phyloP scores from a whole-genome alignment of 2,888 invertebrate species.

The Heliconius ismenius region DNA sequence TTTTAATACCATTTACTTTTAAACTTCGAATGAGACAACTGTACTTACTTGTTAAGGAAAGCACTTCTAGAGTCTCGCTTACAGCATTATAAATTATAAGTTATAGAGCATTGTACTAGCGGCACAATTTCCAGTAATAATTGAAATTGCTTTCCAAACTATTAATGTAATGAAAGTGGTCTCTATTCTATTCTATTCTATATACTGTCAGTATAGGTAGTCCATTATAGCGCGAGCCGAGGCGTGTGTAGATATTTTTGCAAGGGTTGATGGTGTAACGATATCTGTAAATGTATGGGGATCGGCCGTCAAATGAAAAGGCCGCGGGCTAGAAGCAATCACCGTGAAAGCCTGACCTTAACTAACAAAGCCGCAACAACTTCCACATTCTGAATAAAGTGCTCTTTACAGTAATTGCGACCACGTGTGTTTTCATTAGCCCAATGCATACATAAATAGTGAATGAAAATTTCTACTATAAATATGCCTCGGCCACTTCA shows the following conservation, averaged over 20 bases:
- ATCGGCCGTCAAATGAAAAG: slow-evolving; percentile 47
- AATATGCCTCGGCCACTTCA: neutral
- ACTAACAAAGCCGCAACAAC: slow-evolving; percentile 53
- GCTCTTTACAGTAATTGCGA: slow-evolving; percentile 51
- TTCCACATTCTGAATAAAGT: slow-evolving; percentile 56
- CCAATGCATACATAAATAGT: slow-evolving; percentile 31
- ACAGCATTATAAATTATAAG: slow-evolving; percentile 37
- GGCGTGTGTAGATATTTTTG: slow-evolving; percentile 37
- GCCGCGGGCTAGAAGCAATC: slow-evolving; percentile 59
- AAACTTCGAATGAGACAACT: slow-evolving; percentile 31
- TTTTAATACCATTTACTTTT: slow-evolving; percentile 36
- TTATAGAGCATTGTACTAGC: slow-evolving; percentile 24
- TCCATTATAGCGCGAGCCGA: slow-evolving; percentile 29
- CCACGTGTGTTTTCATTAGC: slow-evolving; percentile 45
- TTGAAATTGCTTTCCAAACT: slow-evolving; percentile 38
- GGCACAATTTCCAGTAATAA: slow-evolving; percentile 36
- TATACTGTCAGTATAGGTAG: slow-evolving; percentile 21
- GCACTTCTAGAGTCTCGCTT: slow-evolving; percentile 36
- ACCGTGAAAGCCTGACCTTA: slow-evolving; percentile 63
- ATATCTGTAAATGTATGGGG: slow-evolving; percentile 41
- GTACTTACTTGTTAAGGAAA: slow-evolving; percentile 35
- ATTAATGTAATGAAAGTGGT: slow-evolving; percentile 39
- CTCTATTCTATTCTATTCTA: slow-evolving; percentile 32
- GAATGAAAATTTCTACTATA: slow-evolving; percentile 17
- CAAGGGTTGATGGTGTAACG: slow-evolving; percentile 38